Evolutionary conservation across 2,113 vertebrate species (phyloP).

Genomic region (Rhinoptilus africanus): DNA sequence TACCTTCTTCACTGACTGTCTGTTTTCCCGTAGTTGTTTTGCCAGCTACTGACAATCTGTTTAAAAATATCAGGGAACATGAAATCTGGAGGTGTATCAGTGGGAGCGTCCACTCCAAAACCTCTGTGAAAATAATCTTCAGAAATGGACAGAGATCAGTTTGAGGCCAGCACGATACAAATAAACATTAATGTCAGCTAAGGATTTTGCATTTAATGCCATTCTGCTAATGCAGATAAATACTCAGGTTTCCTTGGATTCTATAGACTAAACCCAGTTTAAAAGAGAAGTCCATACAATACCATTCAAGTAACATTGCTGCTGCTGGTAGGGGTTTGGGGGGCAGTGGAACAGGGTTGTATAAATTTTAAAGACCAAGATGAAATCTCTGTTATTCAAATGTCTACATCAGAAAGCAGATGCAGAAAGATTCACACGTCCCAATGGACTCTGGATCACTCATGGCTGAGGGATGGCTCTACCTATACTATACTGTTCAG

Average conservation of each 20-base stretch:
- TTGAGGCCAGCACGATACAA: not conserved
- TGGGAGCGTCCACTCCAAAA: not conserved
- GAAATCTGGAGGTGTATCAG: conserved; percentile 3
- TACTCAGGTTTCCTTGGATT: conserved; percentile 5
- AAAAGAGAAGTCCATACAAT: not conserved
- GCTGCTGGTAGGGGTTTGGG: not conserved
- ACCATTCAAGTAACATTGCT: not conserved
- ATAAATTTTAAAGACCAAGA: not conserved
- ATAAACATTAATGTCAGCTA: conserved; percentile 21
- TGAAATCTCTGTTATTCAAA: not conserved
- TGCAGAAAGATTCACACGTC: not conserved
- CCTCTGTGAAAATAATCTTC: conserved; percentile 28
- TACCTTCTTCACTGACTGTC: not conserved
- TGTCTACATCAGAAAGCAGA: not conserved
- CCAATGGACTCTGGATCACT: not conserved
- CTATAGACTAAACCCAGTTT: not conserved
- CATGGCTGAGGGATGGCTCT: not conserved
- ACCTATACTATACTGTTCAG: not conserved
- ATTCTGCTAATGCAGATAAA: conserved; percentile 10
- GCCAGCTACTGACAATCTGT: conserved; percentile 12
- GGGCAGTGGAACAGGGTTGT: not conserved
- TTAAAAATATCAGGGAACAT: not conserved
- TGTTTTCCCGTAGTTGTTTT: conserved; percentile 22
- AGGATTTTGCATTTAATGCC: conserved; percentile 15
- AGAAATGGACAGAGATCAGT: not conserved